phyloP scores from a whole-genome alignment of 2,797 vertebrate genomes.

The Acanthurus tractus region DNA sequence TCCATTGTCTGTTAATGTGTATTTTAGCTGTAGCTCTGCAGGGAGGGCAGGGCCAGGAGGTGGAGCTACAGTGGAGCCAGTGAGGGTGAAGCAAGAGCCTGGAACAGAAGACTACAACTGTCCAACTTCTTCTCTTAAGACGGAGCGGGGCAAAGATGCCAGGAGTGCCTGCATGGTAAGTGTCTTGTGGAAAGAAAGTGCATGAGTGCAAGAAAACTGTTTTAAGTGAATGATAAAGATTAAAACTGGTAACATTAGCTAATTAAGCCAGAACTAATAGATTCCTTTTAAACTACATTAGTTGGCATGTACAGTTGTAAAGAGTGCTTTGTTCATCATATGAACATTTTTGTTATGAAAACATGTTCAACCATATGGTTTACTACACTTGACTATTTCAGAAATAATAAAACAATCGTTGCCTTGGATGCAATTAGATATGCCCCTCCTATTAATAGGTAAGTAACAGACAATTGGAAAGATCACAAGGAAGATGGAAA shows the following conservation, averaged over 20 bases:
- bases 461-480: background rate
- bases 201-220: too few relatives aligned
- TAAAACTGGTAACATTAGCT: too few relatives aligned
- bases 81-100: conserved; percentile 96
- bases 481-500: background rate
- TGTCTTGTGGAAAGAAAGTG: background rate
- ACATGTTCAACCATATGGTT: background rate
- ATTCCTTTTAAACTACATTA: too few relatives aligned
- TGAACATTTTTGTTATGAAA: background rate
- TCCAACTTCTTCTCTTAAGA: conserved; percentile 88
- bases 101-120: conserved; percentile 93
- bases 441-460: background rate
- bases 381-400: background rate
- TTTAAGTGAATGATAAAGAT: too few relatives aligned
- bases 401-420: conserved; percentile 5
- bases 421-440: background rate
- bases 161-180: conserved; percentile 96
- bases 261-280: too few relatives aligned
- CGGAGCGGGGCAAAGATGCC: conserved; percentile 91
- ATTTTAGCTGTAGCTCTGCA: conserved; percentile 92
- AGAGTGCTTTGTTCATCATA: too few relatives aligned
- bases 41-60: conserved; percentile 86
- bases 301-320: too few relatives aligned
- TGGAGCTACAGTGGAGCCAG: conserved; percentile 88
- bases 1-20: conserved; percentile 17